phyloP scores from a whole-genome alignment of 2,797 vertebrate genomes.

The Novumbra hubbsi region DNA sequence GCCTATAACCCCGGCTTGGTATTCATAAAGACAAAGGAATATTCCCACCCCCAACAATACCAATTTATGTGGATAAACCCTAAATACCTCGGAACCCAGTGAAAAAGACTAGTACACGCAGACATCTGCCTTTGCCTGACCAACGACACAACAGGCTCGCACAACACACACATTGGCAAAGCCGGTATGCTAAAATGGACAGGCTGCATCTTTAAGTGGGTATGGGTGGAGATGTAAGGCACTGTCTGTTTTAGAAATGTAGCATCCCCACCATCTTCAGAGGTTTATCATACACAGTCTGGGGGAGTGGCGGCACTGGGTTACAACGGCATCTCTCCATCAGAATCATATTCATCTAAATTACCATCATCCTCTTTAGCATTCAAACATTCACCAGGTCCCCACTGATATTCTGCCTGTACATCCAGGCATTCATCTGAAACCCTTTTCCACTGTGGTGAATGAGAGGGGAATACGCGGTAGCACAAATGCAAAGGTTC shows the following conservation, averaged over 20 bases:
- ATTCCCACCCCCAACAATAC: background rate
- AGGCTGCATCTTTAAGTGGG: constrained; percentile 55
- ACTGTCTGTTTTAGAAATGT: constrained; percentile 61
- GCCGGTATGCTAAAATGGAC: constrained; percentile 42
- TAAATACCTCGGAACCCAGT: background rate
- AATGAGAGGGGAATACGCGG: background rate
- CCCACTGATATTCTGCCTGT: constrained; percentile 7
- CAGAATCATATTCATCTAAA: too few species aligned
- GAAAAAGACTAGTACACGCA: background rate
- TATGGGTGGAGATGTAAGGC: constrained; percentile 75
- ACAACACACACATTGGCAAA: constrained; percentile 39
- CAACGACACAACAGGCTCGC: constrained; percentile 9
- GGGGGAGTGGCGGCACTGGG: constrained; percentile 19
- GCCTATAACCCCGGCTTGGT: background rate
- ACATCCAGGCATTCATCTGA: background rate
- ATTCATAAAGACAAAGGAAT: background rate
- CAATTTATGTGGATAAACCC: constrained; percentile 12
- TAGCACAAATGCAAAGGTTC: background rate
- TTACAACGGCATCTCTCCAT: constrained; percentile 14
- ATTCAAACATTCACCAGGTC: constrained; percentile 15
- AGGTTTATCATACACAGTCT: constrained; percentile 25
- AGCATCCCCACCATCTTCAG: constrained; percentile 40
- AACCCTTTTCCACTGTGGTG: constrained; percentile 7
- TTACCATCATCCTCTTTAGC: background rate
- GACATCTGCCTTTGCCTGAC: background rate